Conservation (phyloP, 2,113 vertebrate genomes). For the Eidolon helvum region DNA sequence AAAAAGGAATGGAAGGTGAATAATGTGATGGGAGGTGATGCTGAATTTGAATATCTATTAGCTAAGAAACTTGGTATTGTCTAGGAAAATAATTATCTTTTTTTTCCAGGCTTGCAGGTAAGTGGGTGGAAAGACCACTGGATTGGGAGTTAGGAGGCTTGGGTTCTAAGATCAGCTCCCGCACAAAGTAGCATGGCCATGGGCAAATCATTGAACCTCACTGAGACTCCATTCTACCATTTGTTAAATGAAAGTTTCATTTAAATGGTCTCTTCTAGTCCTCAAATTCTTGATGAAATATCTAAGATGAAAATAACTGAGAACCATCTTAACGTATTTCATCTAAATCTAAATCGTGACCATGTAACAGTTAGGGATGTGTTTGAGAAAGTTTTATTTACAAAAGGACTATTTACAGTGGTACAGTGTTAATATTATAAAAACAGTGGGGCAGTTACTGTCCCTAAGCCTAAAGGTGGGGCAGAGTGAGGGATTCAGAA, state of each 20-base stretch:
- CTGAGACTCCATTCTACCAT: not conserved
- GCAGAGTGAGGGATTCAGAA: not conserved
- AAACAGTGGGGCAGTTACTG: not conserved
- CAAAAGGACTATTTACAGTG: not conserved
- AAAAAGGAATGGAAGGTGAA: not conserved
- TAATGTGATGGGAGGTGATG: not conserved
- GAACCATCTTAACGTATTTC: not conserved
- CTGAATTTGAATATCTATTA: not conserved
- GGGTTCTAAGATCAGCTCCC: not conserved
- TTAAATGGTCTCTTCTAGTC: not conserved
- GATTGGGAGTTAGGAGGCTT: not conserved
- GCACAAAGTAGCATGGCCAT: not conserved
- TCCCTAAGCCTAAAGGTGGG: not conserved
- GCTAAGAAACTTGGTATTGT: not conserved
- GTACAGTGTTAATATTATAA: not conserved
- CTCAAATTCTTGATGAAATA: not conserved
- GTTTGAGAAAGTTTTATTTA: not conserved
- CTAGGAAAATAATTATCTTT: not conserved
- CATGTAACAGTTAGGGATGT: not conserved
- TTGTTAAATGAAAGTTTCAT: not conserved
- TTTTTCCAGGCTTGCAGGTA: not conserved
- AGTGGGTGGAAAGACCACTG: not conserved
- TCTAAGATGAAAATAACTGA: slow-evolving; percentile 23
- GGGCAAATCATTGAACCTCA: not conserved
- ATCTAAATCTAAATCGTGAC: not conserved